phyloP scores from a whole-genome alignment of 2,113 vertebrate genomes.

The Parus major region DNA sequence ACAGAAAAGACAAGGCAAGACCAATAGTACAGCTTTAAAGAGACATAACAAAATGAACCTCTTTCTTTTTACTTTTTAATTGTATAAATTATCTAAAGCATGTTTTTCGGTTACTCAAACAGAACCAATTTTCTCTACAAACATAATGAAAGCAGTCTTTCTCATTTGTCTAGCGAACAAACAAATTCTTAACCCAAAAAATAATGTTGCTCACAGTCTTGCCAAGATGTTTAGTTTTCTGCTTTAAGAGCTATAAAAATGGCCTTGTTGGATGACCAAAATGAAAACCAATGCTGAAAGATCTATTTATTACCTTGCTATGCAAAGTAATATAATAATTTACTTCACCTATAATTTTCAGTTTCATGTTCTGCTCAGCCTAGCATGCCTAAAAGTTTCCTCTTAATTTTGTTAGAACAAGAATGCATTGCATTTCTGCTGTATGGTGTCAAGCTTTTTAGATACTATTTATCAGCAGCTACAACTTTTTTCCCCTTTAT shows the following conservation, averaged over 20 bases:
- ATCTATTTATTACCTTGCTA: not conserved
- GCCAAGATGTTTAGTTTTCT: not conserved
- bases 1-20: not conserved
- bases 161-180: not conserved
- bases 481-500: not conserved
- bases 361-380: not conserved
- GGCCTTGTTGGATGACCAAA: not conserved
- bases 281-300: not conserved
- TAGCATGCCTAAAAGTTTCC: not conserved
- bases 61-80: not conserved
- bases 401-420: not conserved
- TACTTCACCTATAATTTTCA: not conserved
- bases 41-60: not conserved
- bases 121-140: not conserved
- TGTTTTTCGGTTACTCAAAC: not conserved
- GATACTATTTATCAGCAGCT: not conserved
- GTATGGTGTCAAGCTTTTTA: not conserved
- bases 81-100: not conserved
- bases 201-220: not conserved
- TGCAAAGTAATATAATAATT: not conserved
- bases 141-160: not conserved
- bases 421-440: not conserved
- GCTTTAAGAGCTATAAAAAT: not conserved
- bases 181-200: not conserved
- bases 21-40: not conserved